Conservation (phyloP, 1,140 invertebrate species). For the Apis florea region DNA sequence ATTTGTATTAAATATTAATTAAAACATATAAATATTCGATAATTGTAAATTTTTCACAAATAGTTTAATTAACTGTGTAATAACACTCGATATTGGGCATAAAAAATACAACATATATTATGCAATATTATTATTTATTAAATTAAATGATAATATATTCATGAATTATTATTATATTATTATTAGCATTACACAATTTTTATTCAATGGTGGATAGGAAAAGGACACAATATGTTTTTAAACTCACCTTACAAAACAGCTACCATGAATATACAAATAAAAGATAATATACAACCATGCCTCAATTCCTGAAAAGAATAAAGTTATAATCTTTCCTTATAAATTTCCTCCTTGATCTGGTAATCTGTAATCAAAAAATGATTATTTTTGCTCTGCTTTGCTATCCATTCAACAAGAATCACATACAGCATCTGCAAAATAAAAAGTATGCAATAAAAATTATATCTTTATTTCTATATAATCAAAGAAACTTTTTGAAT, state of each 20-base stretch:
- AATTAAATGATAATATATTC: constrained; percentile 56
- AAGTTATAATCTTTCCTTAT: constrained; percentile 8
- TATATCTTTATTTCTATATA: background rate
- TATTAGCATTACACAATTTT: constrained; percentile 43
- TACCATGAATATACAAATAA: constrained; percentile 54
- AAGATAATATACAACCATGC: constrained; percentile 52
- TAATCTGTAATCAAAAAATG: constrained; percentile 50
- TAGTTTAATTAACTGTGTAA: background rate
- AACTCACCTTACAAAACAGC: constrained; percentile 66
- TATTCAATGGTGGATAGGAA: constrained; percentile 49
- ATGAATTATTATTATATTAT: constrained; percentile 43
- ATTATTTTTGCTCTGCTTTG: constrained; percentile 7
- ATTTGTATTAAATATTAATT: constrained; percentile 18
- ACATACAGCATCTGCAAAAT: constrained; percentile 54
- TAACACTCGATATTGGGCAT: constrained; percentile 44
- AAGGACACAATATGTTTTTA: constrained; percentile 52
- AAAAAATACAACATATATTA: constrained; percentile 59
- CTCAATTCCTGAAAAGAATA: constrained; percentile 55
- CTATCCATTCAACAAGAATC: background rate
- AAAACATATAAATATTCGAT: constrained; percentile 1
- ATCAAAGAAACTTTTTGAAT: constrained; percentile 67
- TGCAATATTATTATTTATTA: constrained; percentile 65
- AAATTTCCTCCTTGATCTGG: background rate
- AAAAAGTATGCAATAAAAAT: constrained; percentile 41
- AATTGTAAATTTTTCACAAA: constrained; percentile 21